These are phyloP conservation scores for Apodemia duryi DNA, from an alignment of 2,888 invertebrate genomes.

Conservation along the genomic window DNA sequence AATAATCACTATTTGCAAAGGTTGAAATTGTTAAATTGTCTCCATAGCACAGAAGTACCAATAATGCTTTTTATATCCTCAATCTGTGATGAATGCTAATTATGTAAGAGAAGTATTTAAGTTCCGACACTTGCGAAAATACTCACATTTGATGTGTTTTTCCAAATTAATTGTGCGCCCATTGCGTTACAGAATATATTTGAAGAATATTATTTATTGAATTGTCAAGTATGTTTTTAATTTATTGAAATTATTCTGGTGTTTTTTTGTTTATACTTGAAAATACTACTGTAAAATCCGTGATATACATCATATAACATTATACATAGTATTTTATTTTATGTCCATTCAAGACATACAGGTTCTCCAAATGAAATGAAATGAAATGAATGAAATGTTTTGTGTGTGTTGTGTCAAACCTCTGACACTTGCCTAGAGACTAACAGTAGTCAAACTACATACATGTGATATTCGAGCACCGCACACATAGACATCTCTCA, in stretches of 20 bases:
- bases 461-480: too few species aligned
- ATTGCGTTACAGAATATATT: constrained; percentile 62
- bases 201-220: constrained; percentile 76
- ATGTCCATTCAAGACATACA: neutral
- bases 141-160: constrained; percentile 48
- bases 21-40: constrained; percentile 73
- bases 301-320: constrained; percentile 78
- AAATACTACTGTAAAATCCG: constrained; percentile 78
- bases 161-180: constrained; percentile 62
- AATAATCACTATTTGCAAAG: constrained; percentile 73
- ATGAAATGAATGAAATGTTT: too few species aligned
- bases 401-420: too few species aligned
- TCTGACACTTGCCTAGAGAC: too few species aligned
- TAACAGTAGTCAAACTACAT: too few species aligned
- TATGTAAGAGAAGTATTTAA: constrained; percentile 72
- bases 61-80: constrained; percentile 77
- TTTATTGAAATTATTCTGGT: constrained; percentile 73
- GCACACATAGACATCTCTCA: too few species aligned
- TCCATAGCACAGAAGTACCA: constrained; percentile 77
- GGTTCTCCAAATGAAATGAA: too few species aligned
- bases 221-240: constrained; percentile 69
- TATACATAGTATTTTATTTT: constrained; percentile 67
- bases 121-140: constrained; percentile 58
- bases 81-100: constrained; percentile 78
- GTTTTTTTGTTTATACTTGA: constrained; percentile 75